Evolutionary conservation across 2,113 vertebrate species (phyloP).

Genomic region (Bufo bufo): DNA sequence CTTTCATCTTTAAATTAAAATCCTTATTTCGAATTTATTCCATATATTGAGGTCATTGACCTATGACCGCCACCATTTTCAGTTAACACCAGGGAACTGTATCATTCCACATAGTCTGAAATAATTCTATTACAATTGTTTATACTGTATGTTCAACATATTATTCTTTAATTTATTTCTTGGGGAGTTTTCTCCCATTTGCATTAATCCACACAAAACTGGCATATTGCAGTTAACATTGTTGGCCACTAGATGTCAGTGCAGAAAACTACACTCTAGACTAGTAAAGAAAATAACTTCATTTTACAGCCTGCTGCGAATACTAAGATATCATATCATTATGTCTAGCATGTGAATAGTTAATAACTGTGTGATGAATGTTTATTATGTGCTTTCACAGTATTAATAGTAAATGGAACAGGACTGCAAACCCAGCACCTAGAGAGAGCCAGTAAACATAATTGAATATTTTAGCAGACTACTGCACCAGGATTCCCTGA

Average conservation of each 20-base stretch:
- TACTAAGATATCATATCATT: not conserved
- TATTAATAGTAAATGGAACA: not conserved
- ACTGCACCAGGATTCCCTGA: too few species aligned
- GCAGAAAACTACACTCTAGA: not conserved
- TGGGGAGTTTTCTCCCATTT: not conserved
- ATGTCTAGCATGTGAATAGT: not conserved
- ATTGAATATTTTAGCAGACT: too few species aligned
- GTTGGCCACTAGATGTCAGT: slow-evolving; percentile 5
- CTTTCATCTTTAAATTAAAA: not conserved
- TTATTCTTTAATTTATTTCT: not conserved
- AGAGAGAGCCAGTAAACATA: too few species aligned
- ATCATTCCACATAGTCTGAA: not conserved
- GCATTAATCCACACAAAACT: not conserved
- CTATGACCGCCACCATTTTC: not conserved
- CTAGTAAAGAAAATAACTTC: not conserved
- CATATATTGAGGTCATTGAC: not conserved
- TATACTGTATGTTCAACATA: not conserved
- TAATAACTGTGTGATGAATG: not conserved
- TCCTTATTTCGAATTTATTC: not conserved
- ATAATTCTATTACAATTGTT: not conserved
- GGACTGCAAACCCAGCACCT: not conserved
- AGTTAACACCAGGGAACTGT: not conserved
- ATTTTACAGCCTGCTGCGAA: slow-evolving; percentile 1
- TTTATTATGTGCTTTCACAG: not conserved
- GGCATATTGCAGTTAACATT: not conserved